A percentile compares a stretch with the other conserved stretches of the same genome.
Conservation (phyloP, 2,888 invertebrate genomes). For the Callinectes sapidus region DNA sequence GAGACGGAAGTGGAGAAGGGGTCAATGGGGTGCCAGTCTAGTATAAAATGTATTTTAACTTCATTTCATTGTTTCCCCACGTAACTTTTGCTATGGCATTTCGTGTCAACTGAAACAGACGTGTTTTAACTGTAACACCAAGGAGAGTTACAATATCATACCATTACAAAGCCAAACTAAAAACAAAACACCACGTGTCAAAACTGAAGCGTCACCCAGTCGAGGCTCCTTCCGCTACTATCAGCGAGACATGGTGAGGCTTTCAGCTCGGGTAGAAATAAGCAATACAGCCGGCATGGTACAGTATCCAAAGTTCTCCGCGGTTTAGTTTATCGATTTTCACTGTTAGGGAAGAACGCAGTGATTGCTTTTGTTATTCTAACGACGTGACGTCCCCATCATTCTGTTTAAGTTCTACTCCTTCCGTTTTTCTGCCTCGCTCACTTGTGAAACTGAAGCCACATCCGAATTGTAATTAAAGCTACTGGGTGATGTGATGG, state of each 20-base stretch:
- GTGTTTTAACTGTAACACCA: background rate
- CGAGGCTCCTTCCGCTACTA: background rate
- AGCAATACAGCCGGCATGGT: background rate
- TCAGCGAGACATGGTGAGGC: background rate
- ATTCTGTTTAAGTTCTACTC: background rate
- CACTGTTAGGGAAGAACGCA: background rate
- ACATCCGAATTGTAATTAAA: background rate
- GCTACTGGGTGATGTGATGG: background rate
- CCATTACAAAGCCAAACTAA: background rate
- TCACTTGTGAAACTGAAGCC: background rate
- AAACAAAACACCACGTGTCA: background rate
- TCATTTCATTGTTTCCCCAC: background rate
- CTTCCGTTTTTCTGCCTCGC: background rate
- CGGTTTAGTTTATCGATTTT: background rate
- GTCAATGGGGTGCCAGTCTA: too few relatives aligned
- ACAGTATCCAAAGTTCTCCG: background rate
- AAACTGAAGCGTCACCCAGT: background rate
- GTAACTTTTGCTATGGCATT: background rate
- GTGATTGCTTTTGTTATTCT: background rate
- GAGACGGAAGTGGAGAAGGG: too few relatives aligned
- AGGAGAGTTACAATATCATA: background rate
- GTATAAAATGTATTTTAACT: too few relatives aligned
- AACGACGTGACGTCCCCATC: background rate
- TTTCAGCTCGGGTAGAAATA: background rate
- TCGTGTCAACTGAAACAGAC: background rate